Conservation (phyloP, 1,140 invertebrate genomes). For the Scaptomyza pallida region DNA sequence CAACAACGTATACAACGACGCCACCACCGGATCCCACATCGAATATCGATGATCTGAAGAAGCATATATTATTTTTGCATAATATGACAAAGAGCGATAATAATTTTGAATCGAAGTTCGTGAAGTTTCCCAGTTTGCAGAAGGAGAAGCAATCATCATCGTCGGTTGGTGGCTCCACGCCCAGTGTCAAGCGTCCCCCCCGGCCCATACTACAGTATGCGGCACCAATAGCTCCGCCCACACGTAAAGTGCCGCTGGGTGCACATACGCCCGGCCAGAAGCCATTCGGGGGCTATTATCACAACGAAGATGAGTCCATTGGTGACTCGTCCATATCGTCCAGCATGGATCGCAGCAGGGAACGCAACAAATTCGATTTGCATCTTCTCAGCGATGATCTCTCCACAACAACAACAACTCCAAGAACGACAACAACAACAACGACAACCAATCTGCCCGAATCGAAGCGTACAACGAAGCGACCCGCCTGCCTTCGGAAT, state of each 20-base stretch:
- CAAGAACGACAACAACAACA: conserved; percentile 24
- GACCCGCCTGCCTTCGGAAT: conserved; percentile 69
- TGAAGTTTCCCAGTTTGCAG: conserved; percentile 79
- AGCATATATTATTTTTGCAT: conserved; percentile 80
- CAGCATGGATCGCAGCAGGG: conserved; percentile 23
- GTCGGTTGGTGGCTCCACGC: conserved; percentile 9
- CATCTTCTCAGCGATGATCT: conserved; percentile 63
- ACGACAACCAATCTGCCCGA: conserved; percentile 35
- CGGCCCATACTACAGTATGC: conserved; percentile 71
- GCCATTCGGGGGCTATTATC: conserved; percentile 67
- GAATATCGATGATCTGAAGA: conserved; percentile 82
- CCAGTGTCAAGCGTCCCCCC: conserved; percentile 55
- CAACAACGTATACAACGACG: conserved; percentile 40
- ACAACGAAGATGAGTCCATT: conserved; percentile 57
- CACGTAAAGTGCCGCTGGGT: conserved; percentile 50
- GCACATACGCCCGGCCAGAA: conserved; percentile 47
- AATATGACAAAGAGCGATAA: conserved; percentile 80
- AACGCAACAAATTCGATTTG: conserved; percentile 51
- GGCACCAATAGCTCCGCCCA: conserved; percentile 71
- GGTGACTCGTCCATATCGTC: conserved; percentile 15
- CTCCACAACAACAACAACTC: conserved; percentile 42
- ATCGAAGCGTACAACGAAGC: conserved; percentile 58
- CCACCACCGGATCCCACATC: conserved; percentile 46
- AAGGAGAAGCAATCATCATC: conserved; percentile 71
- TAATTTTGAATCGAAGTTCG: conserved; percentile 83